phyloP scores from a whole-genome alignment of 2,797 vertebrate genomes.

The Otolemur crassicaudatus region DNA sequence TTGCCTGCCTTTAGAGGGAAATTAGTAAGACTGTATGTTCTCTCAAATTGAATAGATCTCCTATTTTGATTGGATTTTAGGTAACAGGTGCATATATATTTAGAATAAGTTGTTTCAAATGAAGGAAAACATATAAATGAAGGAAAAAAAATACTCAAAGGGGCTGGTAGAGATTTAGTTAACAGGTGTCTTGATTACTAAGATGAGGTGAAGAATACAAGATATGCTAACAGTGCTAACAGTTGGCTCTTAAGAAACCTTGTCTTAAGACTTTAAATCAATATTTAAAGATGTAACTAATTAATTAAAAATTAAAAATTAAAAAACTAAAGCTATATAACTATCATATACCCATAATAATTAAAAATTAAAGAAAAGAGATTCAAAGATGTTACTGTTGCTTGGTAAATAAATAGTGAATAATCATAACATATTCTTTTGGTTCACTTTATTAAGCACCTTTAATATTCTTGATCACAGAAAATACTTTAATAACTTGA shows the following conservation, averaged over 20 bases:
- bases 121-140: neutral
- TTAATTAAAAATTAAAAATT: neutral
- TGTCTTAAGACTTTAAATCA: neutral
- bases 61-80: slow-evolving; percentile 19
- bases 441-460: neutral
- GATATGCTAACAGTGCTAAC: neutral
- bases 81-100: neutral
- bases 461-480: neutral
- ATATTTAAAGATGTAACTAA: neutral
- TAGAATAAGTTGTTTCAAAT: slow-evolving; percentile 4
- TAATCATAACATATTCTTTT: slow-evolving; percentile 14
- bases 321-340: too few relatives aligned
- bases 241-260: neutral
- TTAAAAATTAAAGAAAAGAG: neutral
- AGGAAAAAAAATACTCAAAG: neutral
- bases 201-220: neutral
- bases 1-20: neutral
- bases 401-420: neutral
- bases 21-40: neutral
- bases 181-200: neutral
- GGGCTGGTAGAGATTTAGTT: neutral
- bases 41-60: neutral
- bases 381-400: neutral
- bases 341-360: too few relatives aligned
- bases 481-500: neutral